Base-by-base conservation (phyloP, 2,113 vertebrate species). In the Ictalurus punctatus region DNA sequence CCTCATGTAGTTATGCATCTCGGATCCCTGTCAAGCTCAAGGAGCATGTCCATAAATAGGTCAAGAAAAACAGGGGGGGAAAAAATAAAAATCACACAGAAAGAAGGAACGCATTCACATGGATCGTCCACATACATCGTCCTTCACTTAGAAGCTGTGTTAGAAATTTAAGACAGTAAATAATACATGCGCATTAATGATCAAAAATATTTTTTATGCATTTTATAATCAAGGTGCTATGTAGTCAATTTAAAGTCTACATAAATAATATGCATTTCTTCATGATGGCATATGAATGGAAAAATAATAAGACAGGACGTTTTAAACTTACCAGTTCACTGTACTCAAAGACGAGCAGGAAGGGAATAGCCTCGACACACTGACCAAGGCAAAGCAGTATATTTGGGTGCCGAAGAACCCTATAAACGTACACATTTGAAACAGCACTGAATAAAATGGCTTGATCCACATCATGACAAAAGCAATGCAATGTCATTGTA, bases 321-420 rank as follows among this genome's bases (percentile, higher is more conserved):
- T 63, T 59, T 63, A 52, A 69, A 93, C 98, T 98, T 93, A 99
- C 98, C 97, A 99, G 95, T 92, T 99, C 97, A 94, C 97, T 98
- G 94, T 98, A 98, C 90, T 99, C 98, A 92, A 99, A 99, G 83
- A 99, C 96, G 87, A 99, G 94, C 81, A 99, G 96, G 86, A 97
- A 99, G 86, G 98, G 98, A 90, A 99, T 96, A 12, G 97, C 97
- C 93, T 99, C 98, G 8, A 98, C 96, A 91, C 97, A 99, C 21
- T 98, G 98, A 19, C 98, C 98, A 44, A 98, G 93, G 90, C 98
- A 99, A 85, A 97, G 97, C 88, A 99, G 97, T 90, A 99, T 94
- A 89, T 99, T 99, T 10, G 98, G 98, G 92, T 99, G 98, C 93
- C 98, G 94, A 92, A 96, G 92, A 61, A 96, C 95, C 92, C 96